phyloP scores from a whole-genome alignment of 2,113 vertebrate genomes.

The Muscicapa adusta region DNA sequence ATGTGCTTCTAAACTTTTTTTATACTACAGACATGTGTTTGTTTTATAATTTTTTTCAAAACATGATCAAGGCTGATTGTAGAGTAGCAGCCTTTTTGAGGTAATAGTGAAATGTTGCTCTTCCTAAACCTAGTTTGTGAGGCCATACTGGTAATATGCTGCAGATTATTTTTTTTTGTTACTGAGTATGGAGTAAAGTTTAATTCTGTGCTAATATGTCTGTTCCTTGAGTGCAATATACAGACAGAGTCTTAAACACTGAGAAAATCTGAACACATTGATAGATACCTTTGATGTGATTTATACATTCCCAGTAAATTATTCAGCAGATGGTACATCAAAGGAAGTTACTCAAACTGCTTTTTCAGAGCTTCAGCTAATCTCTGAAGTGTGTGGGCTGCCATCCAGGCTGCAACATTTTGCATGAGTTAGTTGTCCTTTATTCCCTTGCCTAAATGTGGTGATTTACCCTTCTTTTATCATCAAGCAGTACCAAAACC shows the following conservation, averaged over 20 bases:
- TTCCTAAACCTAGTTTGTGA: neutral
- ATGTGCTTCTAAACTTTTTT: neutral
- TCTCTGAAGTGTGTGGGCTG: conserved; percentile 8
- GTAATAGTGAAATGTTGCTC: neutral
- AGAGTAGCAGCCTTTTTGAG: neutral
- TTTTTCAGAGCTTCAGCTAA: conserved; percentile 32
- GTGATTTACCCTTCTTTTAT: neutral
- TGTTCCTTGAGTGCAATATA: neutral
- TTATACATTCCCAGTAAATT: conserved; percentile 41
- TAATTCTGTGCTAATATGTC: neutral
- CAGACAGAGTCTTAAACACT: neutral
- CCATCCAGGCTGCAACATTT: neutral
- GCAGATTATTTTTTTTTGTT: neutral
- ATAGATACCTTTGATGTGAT: conserved; percentile 55
- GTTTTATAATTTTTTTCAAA: neutral
- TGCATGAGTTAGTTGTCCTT: neutral
- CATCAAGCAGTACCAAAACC: neutral
- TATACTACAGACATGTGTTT: neutral
- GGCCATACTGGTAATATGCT: neutral
- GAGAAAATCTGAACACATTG: neutral
- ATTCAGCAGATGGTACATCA: conserved; percentile 54
- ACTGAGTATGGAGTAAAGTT: neutral
- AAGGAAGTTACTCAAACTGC: conserved; percentile 24
- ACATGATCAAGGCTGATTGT: neutral
- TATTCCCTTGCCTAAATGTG: neutral